Evolutionary conservation across 2,113 vertebrate species (phyloP), one percentile per base, ranked within the genome.

Genomic region (Xiphophorus hellerii): DNA sequence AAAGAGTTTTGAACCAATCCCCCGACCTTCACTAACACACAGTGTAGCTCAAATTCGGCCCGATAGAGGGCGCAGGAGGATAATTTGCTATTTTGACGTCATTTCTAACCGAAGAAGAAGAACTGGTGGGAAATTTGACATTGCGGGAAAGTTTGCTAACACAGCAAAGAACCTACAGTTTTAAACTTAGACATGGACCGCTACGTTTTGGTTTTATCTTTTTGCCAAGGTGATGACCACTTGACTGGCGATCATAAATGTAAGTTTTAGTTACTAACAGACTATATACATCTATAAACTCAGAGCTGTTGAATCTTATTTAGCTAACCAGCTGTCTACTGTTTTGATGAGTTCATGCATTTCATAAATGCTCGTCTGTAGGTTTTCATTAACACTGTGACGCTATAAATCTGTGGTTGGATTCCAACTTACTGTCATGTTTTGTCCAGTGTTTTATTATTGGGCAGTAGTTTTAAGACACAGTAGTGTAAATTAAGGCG

Each of bases 91-190:
- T 7, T 58, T 8, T 13, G 27, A 28, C 11, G 5, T 4, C 1
- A 29, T 1, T 2, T 15, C 35, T 4, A 2, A 25, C 2, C 33
- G 39, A 73, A 66, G 80, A 85, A 74, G 81, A 87, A 91, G 84
- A 85, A 70, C 8, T 62, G 83, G 89, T 86, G 92, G 90, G 92
- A 93, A 90, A 87, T 92, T 92, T 89, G 86, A 92, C 62, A 74
- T 33, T 76, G 73, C n/a, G 61, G 72, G 60, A 77, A 62, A 51
- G 5, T 9, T 7, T 48, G 28, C 78, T 22, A 44, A 71, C 0
- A 33, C 20, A 22, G 4, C 9, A 7, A 7, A 15, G 15, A n/a
- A 4, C 27, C 28, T 9, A 0, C 44, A 37, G 1, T 27, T 0
- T 7, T 1, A 22, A 0, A n/a, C 69, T 51, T 22, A 20, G 9